A percentile compares a stretch with the other conserved stretches of the same genome.
These are phyloP conservation scores for Watsonalla binaria DNA, from an alignment of 2,888 invertebrate species.

Conservation along the genomic window DNA sequence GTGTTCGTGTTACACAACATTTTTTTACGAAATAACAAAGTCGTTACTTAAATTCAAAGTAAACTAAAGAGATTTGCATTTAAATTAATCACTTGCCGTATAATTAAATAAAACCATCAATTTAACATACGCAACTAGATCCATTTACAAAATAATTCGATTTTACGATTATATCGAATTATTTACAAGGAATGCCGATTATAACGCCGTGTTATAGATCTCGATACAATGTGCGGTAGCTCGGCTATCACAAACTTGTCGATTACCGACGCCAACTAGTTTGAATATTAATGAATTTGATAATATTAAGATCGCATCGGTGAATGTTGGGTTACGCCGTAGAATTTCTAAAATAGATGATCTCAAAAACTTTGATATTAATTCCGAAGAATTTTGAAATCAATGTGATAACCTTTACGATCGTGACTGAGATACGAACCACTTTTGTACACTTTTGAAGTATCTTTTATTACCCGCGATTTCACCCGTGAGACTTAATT, in stretches of 20 bases:
- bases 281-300: conserved; percentile 33
- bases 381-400: not conserved
- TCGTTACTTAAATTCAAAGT: not conserved
- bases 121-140: not conserved
- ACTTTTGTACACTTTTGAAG: too few relatives aligned
- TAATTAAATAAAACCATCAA: conserved; percentile 2
- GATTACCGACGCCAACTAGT: conserved; percentile 25
- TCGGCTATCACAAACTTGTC: conserved; percentile 12
- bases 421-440: too few relatives aligned
- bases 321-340: too few relatives aligned
- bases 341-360: not conserved
- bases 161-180: not conserved
- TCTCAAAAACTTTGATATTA: not conserved
- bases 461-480: too few relatives aligned
- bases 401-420: not conserved
- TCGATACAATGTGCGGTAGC: conserved; percentile 1
- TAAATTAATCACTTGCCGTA: not conserved
- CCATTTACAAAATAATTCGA: not conserved
- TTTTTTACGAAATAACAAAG: not conserved
- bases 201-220: not conserved
- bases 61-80: not conserved
- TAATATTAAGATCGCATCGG: not conserved
- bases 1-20: not conserved
- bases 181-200: not conserved
- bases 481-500: too few relatives aligned